Conservation (phyloP, 2,888 invertebrate genomes). For the Drosophila histrio region DNA sequence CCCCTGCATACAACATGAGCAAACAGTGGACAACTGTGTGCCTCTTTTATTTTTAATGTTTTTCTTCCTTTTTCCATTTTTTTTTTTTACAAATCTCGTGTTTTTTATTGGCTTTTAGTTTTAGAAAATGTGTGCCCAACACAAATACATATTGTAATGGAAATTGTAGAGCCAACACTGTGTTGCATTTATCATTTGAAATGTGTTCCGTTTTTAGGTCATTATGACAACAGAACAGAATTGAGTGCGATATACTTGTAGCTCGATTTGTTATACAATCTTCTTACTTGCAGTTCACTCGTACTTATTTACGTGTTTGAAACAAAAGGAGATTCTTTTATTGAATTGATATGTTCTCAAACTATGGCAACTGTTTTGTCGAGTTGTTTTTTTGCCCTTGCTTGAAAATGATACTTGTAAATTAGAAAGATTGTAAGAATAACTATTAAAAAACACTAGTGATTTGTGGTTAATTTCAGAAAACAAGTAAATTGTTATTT, state of each 20-base stretch:
- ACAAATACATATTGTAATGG: conserved; percentile 61
- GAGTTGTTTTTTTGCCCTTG: no score
- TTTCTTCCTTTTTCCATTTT: not conserved
- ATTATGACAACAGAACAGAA: conserved; percentile 24
- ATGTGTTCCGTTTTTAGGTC: conserved; percentile 38
- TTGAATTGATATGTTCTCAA: not conserved
- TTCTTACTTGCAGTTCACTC: conserved; percentile 13
- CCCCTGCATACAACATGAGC: conserved; percentile 21
- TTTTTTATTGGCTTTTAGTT: conserved; percentile 53
- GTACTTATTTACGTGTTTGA: not conserved
- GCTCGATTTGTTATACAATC: conserved; percentile 3
- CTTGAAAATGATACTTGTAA: no score
- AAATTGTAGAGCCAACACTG: conserved; percentile 57
- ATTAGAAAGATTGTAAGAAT: no score
- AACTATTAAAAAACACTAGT: no score
- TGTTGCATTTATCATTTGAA: conserved; percentile 47
- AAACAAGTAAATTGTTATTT: no score
- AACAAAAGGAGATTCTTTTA: not conserved
- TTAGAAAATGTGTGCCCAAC: conserved; percentile 30
- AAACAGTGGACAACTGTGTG: conserved; percentile 18
- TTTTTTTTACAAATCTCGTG: conserved; percentile 23
- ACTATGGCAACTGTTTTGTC: not conserved
- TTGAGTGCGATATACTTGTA: not conserved
- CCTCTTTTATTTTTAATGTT: conserved; percentile 27
- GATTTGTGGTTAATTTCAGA: no score